A percentile compares a stretch with the other conserved stretches of the same genome.
Conservation (phyloP, 2,113 vertebrate species). For the Nipponia nippon region DNA sequence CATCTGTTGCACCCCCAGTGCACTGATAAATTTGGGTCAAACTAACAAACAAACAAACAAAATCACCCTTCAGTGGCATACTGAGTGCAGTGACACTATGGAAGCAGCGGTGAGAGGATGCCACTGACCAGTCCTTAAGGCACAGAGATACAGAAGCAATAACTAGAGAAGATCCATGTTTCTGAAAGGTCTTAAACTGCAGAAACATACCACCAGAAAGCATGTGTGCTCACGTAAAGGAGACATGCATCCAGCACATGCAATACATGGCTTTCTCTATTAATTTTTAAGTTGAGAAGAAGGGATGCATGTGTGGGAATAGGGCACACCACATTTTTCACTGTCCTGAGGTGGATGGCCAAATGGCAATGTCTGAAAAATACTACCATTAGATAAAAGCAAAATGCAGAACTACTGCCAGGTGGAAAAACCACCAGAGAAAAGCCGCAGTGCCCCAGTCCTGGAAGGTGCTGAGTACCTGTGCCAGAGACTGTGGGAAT, state of each 20-base stretch:
- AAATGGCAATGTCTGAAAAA: background rate
- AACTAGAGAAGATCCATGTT: background rate
- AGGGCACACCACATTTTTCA: background rate
- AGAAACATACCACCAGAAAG: background rate
- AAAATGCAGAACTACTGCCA: background rate
- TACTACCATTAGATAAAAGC: background rate
- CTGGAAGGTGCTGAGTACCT: background rate
- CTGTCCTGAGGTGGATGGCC: background rate
- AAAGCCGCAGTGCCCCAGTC: background rate
- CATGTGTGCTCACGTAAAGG: rapidly evolving
- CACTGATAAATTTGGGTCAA: background rate
- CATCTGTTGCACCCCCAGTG: background rate
- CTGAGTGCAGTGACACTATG: rapidly evolving
- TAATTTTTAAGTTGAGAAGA: background rate
- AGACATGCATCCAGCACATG: background rate
- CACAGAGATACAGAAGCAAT: background rate
- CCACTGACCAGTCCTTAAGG: background rate
- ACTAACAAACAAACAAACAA: no score
- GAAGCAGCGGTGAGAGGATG: background rate
- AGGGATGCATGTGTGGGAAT: rapidly evolving
- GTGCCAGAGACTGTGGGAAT: background rate
- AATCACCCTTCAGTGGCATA: background rate
- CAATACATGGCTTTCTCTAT: rapidly evolving
- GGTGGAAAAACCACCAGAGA: background rate
- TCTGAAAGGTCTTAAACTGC: background rate